Evolutionary conservation across 2,797 vertebrate genomes (phyloP), one percentile per base, ranked within the genome.

Genomic region (Eulemur albifrons): DNA sequence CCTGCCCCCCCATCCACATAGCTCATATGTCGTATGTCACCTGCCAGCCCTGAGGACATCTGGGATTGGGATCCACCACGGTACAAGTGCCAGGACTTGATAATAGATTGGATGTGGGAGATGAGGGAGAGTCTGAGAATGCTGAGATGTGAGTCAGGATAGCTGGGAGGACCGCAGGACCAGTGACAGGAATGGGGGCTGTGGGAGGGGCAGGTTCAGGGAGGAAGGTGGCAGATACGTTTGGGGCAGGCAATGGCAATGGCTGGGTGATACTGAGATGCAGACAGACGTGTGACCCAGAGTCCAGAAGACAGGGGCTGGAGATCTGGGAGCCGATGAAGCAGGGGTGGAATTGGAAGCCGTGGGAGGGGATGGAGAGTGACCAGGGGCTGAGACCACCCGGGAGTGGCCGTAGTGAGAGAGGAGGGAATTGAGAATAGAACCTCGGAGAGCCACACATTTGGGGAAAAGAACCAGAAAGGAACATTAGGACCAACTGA

Each of bases 401-500:
- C 7, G 15, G 15, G 27, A 43, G n/a, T 35, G 21, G 23, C 38
- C 75, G 4, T 20, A 43, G 57, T 32, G n/a, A 80, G 65, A 50
- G 50, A 30, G 54, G 52, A 54, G 30, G 48, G 14, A 48, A 72
- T 1, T 25, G 65, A 67, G 14, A 43, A 3, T 4, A 48, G 81
- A 94, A 50, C 2, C 38, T 27, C 65, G 27, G 77, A 86, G 82
- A 96, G 35, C 6, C 59, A 79, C 57, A 7, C 18, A 23, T 57
- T n/a, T 79, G 35, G 86, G 43, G 69, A 23, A n/a, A 88, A 81
- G 59, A 92, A 30, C 11, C 25, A 75, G 48, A 93, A 73, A 48
- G 43, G 65, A 91, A 93, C 59, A 45, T 75, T 63, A 52, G 35
- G 73, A 25, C 32, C 27, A 45, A 30, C 23, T 4, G 52, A 80